These are phyloP conservation scores for Olivierus martensii DNA, from an alignment of 1,140 invertebrate species.

Conservation along the genomic window DNA sequence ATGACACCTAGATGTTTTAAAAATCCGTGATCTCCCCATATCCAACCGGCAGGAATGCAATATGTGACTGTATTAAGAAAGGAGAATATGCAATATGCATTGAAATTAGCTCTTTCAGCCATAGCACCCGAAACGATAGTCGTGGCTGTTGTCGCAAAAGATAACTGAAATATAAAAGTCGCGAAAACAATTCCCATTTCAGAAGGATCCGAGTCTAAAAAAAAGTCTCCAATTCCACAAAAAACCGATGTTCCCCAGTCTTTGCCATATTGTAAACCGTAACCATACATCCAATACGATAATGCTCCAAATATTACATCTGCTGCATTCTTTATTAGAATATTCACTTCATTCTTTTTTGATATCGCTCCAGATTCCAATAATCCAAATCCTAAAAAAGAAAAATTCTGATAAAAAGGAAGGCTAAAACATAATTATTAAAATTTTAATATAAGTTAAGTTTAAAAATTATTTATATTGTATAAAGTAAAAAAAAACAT, in stretches of 20 bases:
- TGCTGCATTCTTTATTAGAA: slow-evolving; percentile 91
- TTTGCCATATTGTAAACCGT: slow-evolving; percentile 75
- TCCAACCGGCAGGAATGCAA: slow-evolving; percentile 85
- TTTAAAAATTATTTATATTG: no score
- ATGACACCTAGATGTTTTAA: slow-evolving; percentile 62
- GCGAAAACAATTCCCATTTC: slow-evolving; percentile 26
- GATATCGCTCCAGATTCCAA: slow-evolving; percentile 83
- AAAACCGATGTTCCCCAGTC: slow-evolving; percentile 48
- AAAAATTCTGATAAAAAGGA: no score
- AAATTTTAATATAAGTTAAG: no score
- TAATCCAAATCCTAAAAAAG: slow-evolving; percentile 61
- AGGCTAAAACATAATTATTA: no score
- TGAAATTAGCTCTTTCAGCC: slow-evolving; percentile 60
- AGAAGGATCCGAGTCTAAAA: slow-evolving; percentile 30
- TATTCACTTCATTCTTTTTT: slow-evolving; percentile 87
- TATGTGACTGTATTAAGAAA: slow-evolving; percentile 80
- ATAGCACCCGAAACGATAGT: slow-evolving; percentile 36
- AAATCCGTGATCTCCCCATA: slow-evolving; percentile 77
- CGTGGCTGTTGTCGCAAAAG: slow-evolving; percentile 32
- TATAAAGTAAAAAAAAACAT: no score
- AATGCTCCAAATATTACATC: slow-evolving; percentile 83
- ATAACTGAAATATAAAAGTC: slow-evolving; percentile 31
- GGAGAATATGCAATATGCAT: slow-evolving; percentile 79
- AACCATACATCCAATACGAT: slow-evolving; percentile 91
- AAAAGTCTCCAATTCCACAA: slow-evolving; percentile 43